Base-by-base conservation (phyloP, 2,888 invertebrate genomes). In the Notodonta ziczac region DNA sequence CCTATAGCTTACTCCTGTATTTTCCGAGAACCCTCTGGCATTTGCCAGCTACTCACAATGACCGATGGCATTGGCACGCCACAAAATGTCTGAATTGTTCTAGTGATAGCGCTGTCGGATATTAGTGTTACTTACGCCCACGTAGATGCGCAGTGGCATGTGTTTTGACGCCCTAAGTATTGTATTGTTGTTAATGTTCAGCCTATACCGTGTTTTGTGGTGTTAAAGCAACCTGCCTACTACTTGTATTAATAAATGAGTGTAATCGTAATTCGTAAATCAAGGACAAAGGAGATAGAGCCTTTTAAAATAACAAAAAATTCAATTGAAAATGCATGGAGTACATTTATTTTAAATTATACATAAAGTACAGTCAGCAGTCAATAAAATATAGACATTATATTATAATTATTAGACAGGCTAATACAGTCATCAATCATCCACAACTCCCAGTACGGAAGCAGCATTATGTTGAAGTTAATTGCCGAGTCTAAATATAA, bases 1-100 rank as follows among this genome's bases (percentile, higher is more conserved):
- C 69, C 59, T 57, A 51, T 60, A 16, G 53, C 55, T 59, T 61
- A 50, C n/a, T 50, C 14, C 48, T 10, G 52, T 59, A 58, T n/a
- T 56, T 74, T 67, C 65, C 44, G 4, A 62, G 73, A 75, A 71
- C 39, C 56, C 35, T 35, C 6, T 48, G 57, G 14, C 58, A 56
- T 53, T 65, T 54, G 63, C 61, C 63, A 67, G 62, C 59, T 61
- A 58, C 52, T 64, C 52, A 56, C 69, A 66, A 74, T 75, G 81
- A 83, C 66, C 76, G 74, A 82, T 82, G 76, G 67, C 77, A 80
- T 84, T 86, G 86, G 85, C 85, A 84, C 77, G 73, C 68, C 24
- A 13, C 42, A 14, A 68, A 58, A 69, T 71, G 60, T 66, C 61
- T 61, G 63, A 65, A 73, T 74, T 61, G 68, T 74, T 73, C 56